Conservation (phyloP, 2,888 invertebrate species). For the Morpho helenor region DNA sequence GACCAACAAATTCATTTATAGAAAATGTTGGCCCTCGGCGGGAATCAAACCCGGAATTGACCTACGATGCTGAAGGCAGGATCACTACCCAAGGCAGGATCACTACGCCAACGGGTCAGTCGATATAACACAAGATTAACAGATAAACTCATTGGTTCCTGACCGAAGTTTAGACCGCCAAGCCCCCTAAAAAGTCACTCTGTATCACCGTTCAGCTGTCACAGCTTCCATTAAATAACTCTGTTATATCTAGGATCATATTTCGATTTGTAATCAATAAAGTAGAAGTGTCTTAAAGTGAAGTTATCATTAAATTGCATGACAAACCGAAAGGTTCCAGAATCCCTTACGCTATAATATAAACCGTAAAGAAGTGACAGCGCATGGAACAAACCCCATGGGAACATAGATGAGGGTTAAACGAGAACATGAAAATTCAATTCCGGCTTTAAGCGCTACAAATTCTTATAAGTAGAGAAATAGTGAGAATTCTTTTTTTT, state of each 20-base stretch:
- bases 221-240: background rate
- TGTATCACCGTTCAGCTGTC: no score
- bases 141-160: no score
- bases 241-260: background rate
- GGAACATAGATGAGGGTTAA: slow-evolving; percentile 10
- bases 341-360: slow-evolving; percentile 10
- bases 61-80: no score
- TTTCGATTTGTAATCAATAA: slow-evolving; percentile 7
- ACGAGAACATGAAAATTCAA: slow-evolving; percentile 6
- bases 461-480: slow-evolving; percentile 8
- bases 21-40: no score
- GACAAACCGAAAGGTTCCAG: slow-evolving; percentile 10
- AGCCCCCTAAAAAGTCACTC: no score
- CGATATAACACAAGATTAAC: no score
- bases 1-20: no score
- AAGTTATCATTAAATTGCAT: slow-evolving; percentile 19
- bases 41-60: no score
- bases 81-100: no score
- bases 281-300: slow-evolving; percentile 3
- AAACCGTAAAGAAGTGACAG: slow-evolving; percentile 10
- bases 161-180: no score
- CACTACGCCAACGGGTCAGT: no score
- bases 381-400: slow-evolving; percentile 6
- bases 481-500: slow-evolving; percentile 1
- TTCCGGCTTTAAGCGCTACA: slow-evolving; percentile 5